Evolutionary conservation across 2,113 vertebrate species (phyloP).

Genomic region (Lethenteron reissneri): DNA sequence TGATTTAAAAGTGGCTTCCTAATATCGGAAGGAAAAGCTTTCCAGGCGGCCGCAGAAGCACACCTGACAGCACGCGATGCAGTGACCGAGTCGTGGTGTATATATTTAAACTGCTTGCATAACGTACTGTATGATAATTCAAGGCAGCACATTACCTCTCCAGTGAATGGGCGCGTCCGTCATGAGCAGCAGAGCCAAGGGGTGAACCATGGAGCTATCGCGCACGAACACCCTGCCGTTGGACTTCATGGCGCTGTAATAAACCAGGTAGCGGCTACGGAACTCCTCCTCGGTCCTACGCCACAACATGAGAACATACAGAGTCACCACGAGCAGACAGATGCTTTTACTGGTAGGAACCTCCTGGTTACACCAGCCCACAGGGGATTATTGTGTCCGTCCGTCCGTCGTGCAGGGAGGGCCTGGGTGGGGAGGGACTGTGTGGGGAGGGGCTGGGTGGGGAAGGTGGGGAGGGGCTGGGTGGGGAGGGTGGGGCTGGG

Average conservation of each 20-base stretch:
- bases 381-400: neutral
- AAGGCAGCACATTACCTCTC: conserved; percentile 26
- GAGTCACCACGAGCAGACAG: no score
- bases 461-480: neutral
- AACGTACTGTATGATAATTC: fast-evolving
- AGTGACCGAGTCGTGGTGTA: fast-evolving
- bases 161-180: conserved; percentile 50
- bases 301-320: no score
- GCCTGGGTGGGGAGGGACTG: no score
- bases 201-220: conserved; percentile 67
- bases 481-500: no score
- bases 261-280: conserved; percentile 70
- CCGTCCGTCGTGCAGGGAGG: no score
- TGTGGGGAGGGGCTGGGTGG: neutral
- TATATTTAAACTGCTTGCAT: neutral
- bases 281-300: conserved; percentile 37
- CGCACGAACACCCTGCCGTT: conserved; percentile 53
- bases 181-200: conserved; percentile 58
- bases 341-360: no score
- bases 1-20: neutral
- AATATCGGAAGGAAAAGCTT: neutral
- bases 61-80: fast-evolving
- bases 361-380: no score
- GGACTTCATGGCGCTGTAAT: conserved; percentile 68
- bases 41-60: fast-evolving